phyloP scores from a whole-genome alignment of 1,140 invertebrate species.

The Drosophila lacertosa region DNA sequence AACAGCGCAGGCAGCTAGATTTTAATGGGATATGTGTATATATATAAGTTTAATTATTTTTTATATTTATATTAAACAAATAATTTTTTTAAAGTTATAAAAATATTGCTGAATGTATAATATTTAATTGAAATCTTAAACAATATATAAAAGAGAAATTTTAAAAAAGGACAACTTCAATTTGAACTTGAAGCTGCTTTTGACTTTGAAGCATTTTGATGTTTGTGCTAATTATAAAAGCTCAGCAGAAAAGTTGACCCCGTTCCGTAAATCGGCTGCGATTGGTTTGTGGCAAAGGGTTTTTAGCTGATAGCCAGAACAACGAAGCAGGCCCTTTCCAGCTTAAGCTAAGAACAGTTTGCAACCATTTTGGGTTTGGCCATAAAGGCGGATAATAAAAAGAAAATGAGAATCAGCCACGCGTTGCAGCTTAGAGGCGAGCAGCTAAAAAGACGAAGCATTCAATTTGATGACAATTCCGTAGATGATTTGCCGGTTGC shows the following conservation, averaged over 20 bases:
- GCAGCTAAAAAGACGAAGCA: constrained; percentile 39
- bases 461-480: constrained; percentile 82
- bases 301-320: constrained; percentile 8
- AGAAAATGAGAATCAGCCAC: constrained; percentile 62
- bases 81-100: too few species aligned
- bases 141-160: constrained; percentile 8
- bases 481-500: constrained; percentile 77
- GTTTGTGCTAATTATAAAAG: constrained; percentile 58
- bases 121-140: too few species aligned
- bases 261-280: constrained; percentile 27
- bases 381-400: constrained; percentile 49
- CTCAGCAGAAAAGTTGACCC: constrained; percentile 53
- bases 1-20: too few species aligned
- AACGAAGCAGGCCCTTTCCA: not conserved
- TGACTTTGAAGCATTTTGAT: constrained; percentile 11
- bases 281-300: constrained; percentile 62
- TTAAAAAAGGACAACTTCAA: constrained; percentile 29
- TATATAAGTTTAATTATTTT: too few species aligned
- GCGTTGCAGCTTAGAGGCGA: constrained; percentile 69
- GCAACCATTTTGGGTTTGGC: constrained; percentile 29
- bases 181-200: constrained; percentile 33
- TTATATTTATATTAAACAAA: too few species aligned
- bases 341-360: constrained; percentile 20
- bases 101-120: too few species aligned
- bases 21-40: too few species aligned